A percentile compares a stretch with the other conserved stretches of the same genome.
Conservation (phyloP, 2,113 vertebrate genomes). For the Menura novaehollandiae region DNA sequence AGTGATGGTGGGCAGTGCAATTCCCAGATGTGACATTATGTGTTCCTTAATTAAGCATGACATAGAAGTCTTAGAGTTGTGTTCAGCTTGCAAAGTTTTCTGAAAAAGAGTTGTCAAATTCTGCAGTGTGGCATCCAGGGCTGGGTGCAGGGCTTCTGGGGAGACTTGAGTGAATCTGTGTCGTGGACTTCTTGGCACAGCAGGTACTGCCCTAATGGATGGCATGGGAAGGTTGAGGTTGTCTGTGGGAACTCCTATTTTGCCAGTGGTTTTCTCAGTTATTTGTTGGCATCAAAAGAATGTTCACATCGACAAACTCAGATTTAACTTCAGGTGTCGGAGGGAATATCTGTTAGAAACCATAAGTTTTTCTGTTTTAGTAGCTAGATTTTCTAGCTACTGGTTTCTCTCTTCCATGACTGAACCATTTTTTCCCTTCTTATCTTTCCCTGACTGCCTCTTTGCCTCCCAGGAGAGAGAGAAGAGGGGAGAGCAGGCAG, state of each 20-base stretch:
- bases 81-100: neutral
- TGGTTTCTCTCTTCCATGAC: neutral
- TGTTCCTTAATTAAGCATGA: neutral
- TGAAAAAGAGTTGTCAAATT: neutral
- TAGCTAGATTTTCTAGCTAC: neutral
- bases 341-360: neutral
- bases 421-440: neutral
- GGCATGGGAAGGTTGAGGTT: neutral
- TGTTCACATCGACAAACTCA: neutral
- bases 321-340: neutral
- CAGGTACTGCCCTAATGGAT: neutral
- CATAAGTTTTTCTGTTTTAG: neutral
- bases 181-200: fast-evolving
- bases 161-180: neutral
- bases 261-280: neutral
- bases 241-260: neutral
- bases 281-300: neutral
- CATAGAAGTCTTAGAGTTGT: neutral
- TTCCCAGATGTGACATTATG: neutral
- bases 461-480: neutral
- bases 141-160: neutral
- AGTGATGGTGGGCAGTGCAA: neutral
- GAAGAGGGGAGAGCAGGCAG: neutral
- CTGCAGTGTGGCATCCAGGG: neutral
- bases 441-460: neutral